Evolutionary conservation across 2,888 invertebrate genomes (phyloP), one percentile per base, ranked within the genome.

Genomic region (Furcula furcula): DNA sequence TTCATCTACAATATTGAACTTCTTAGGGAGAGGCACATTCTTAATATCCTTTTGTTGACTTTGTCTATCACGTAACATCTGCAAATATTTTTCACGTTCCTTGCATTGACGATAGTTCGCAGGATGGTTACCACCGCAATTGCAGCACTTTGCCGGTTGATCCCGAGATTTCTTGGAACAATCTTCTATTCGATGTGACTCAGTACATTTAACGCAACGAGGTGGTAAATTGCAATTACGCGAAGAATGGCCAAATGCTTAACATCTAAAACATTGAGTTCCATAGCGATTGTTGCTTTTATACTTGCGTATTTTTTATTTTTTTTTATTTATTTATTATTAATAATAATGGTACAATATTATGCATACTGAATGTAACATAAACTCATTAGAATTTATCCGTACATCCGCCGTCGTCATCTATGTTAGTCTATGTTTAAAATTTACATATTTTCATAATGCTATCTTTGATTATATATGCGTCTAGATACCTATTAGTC

Each of bases 231-330:
- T 46, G 13, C 46, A 46, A 14, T 46, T 41, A 6, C 11, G 13
- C 0, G 36, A 38, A 0, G 41, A 20, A 31, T 44, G 48, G 0
- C 48, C 48, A 31, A 48, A 48, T 0, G 19, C 7, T 23, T 48
- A 40, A 20, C 46, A 46, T 7, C 42, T 20, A 26, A 14, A 46
- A 12, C 42, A 46, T 11, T 46, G 46, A 2, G 41, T 44, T 2
- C 37, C 37, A 9, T 25, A 29, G 5, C 9, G 15, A 10, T 33
- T 38, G n/a, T 33, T 33, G 4, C 11, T 7, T 6, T 22, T 20
- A 13, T 29, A 34, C 15, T 34, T 34, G 9, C 15, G 11, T 7
- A 34, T 23, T 7, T 33, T 18, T 2, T 31, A 28, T n/a, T n/a
- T n/a, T n/a, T n/a, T n/a, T n/a, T n/a, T n/a, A n/a, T n/a, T n/a